Base-by-base conservation (phyloP, 2,797 vertebrate species). In the Sciaenops ocellatus region DNA sequence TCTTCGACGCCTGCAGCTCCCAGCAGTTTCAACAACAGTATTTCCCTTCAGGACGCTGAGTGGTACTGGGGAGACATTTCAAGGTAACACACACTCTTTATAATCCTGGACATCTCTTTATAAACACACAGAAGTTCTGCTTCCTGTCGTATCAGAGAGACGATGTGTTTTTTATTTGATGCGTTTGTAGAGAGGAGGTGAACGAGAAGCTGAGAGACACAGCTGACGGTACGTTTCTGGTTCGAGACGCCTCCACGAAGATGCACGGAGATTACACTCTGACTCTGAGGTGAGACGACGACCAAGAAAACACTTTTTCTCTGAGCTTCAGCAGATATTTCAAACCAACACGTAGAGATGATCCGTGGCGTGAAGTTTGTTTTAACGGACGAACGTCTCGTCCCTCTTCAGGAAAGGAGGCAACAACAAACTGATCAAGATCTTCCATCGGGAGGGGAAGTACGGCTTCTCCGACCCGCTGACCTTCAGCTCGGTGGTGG, bases 41-140 rank as follows among this genome's bases (percentile, higher is more conserved):
- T 98, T 94, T 96, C 97, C 84, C 95, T 99, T 85, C 97, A 98
- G 94, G 98, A 99, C 54, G 97, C 98, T 2, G 98, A 99, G 93
- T 99, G 98, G 98, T 99, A 99, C 97, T 99, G 98, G 98, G 98
- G 98, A 73, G 98, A 99, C 94, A 99, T 99, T 86, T 99, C 98
- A 79, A 94, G 92, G 92, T 93, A 83, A 88, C 9, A 12, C 10
- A 61, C 50, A 30, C 7, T 8, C 7, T 34, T 34, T 34, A 2
- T 8, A 6, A 34, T 30, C 30, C 30, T 30, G 30, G 6, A 30
- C 30, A 30, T 30, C 30, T 30, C 30, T 30, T 30, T 6, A 6
- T 30, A 30, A 30, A 55, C 18, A 46, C 24, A 22, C 22, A 5
- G 5, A 17, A 34, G 34, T 5, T 30, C 26, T 26, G 26, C 26